phyloP scores from a whole-genome alignment of 2,113 vertebrate species.

The Malurus melanocephalus region DNA sequence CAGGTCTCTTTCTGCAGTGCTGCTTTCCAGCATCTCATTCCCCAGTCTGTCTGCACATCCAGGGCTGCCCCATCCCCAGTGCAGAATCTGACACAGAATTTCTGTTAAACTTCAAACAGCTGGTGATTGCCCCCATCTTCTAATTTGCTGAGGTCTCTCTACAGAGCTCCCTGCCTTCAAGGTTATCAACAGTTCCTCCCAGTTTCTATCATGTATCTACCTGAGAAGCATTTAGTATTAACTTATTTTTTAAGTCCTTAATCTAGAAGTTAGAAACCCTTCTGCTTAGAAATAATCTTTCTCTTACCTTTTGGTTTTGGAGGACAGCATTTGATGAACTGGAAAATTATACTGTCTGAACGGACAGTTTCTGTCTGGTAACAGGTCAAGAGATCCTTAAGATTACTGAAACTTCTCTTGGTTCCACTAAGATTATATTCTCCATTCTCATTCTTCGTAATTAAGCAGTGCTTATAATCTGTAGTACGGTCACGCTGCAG shows the following conservation, averaged over 20 bases:
- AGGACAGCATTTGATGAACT: constrained; percentile 91
- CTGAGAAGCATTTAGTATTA: background rate
- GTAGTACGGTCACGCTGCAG: constrained; percentile 75
- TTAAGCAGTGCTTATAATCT: constrained; percentile 93
- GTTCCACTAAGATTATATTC: constrained; percentile 90
- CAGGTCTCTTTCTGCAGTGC: rapidly evolving
- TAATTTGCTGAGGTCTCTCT: background rate
- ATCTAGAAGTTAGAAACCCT: background rate
- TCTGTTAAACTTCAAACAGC: background rate
- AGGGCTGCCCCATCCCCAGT: too few relatives aligned
- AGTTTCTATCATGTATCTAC: background rate
- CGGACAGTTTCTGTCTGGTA: constrained; percentile 97
- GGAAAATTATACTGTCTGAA: constrained; percentile 92
- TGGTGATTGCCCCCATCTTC: background rate
- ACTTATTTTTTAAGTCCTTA: constrained; percentile 6
- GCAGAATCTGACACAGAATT: background rate
- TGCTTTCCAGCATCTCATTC: background rate
- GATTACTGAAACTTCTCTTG: constrained; percentile 85
- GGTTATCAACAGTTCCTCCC: background rate
- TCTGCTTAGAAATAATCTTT: background rate
- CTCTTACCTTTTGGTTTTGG: constrained; percentile 87
- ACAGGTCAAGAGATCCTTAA: constrained; percentile 90
- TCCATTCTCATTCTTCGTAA: constrained; percentile 82
- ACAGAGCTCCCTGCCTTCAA: background rate
- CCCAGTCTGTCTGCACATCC: background rate